Percentiles rank a stretch among this genome's conserved stretches.
Conservation (phyloP, 2,888 invertebrate genomes). For the Luperina testacea region DNA sequence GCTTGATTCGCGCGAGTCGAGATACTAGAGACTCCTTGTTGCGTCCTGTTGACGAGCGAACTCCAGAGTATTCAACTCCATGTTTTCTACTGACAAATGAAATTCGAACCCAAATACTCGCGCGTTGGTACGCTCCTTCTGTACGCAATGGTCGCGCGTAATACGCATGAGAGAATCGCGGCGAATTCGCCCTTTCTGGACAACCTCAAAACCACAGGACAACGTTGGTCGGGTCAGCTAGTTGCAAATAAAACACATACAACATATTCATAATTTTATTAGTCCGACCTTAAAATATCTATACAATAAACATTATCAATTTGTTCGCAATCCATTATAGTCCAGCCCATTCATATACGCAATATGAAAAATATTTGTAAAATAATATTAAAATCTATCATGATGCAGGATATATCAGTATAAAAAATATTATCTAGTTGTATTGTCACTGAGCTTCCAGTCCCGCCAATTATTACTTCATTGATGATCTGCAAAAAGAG, state of each 20-base stretch:
- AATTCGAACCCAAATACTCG: too few species aligned
- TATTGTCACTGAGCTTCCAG: slow-evolving; percentile 16
- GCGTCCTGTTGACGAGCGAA: too few species aligned
- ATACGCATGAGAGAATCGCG: too few species aligned
- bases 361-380: slow-evolving; percentile 74
- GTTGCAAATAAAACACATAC: slow-evolving; percentile 21
- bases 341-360: slow-evolving; percentile 75
- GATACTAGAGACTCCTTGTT: too few species aligned
- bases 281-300: slow-evolving; percentile 67
- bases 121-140: too few species aligned
- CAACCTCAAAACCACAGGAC: background rate
- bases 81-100: too few species aligned
- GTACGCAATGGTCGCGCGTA: too few species aligned
- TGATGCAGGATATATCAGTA: slow-evolving; percentile 58
- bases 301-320: slow-evolving; percentile 71
- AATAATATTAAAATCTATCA: slow-evolving; percentile 64
- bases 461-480: background rate
- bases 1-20: too few species aligned
- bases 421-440: slow-evolving; percentile 56
- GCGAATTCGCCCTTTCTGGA: too few species aligned
- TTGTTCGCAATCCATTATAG: slow-evolving; percentile 47
- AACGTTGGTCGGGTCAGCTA: background rate
- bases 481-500: slow-evolving; percentile 12
- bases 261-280: slow-evolving; percentile 61
- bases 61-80: too few species aligned